Conservation (phyloP, 2,113 vertebrate genomes). For the Heterocephalus glaber region DNA sequence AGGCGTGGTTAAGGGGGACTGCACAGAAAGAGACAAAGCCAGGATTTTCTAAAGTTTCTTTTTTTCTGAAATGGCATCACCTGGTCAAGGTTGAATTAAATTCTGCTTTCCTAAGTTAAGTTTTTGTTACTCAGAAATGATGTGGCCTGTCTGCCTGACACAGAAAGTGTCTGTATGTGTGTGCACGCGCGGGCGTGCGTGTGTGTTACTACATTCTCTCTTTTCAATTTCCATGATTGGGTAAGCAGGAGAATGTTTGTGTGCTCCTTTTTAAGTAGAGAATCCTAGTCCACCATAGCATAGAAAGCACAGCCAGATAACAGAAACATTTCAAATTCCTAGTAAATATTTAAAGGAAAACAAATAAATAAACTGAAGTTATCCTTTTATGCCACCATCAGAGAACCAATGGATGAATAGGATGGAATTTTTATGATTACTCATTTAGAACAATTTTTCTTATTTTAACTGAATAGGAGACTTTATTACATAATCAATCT, state of each 20-base stretch:
- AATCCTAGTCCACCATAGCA: not conserved
- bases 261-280: not conserved
- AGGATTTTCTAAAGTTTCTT: not conserved
- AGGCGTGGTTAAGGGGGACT: not conserved
- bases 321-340: constrained; percentile 19
- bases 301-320: not conserved
- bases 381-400: not conserved
- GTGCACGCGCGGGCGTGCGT: too few species aligned
- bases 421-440: not conserved
- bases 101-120: not conserved
- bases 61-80: not conserved
- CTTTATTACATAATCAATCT: not conserved
- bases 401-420: not conserved
- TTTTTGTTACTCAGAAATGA: not conserved
- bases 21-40: not conserved
- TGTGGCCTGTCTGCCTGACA: not conserved
- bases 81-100: not conserved
- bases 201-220: not conserved
- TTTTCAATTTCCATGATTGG: not conserved
- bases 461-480: not conserved
- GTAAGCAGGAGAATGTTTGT: not conserved
- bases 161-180: too few species aligned
- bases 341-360: not conserved
- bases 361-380: not conserved
- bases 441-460: not conserved